Evolutionary conservation across 2,797 vertebrate genomes (phyloP).

Genomic region (Anguilla obscura): DNA sequence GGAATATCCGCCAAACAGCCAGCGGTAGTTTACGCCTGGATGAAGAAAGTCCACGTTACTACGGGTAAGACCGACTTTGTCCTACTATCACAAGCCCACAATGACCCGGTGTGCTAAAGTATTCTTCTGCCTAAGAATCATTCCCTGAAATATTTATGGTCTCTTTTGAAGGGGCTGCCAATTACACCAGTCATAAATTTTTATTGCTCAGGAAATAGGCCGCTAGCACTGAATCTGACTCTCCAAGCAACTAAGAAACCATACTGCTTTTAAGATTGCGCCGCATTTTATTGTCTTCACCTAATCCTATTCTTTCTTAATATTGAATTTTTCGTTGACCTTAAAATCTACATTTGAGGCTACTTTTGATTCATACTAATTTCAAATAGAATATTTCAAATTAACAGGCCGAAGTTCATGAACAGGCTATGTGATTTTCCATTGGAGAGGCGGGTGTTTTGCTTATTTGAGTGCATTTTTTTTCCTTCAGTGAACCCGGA

Average conservation of each 20-base stretch:
- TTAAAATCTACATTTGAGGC: constrained; percentile 7
- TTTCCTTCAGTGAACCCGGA: constrained; percentile 91
- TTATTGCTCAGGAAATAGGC: constrained; percentile 94
- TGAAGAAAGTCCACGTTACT: constrained; percentile 99
- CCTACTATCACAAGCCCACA: constrained; percentile 44
- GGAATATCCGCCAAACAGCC: constrained; percentile 91
- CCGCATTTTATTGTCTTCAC: constrained; percentile 36
- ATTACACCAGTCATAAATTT: constrained; percentile 97
- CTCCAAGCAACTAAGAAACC: constrained; percentile 65
- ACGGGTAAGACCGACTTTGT: constrained; percentile 84
- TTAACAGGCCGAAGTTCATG: neutral
- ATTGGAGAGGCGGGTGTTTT: constrained; percentile 25
- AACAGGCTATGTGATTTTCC: constrained; percentile 11
- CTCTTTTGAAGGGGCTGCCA: constrained; percentile 82
- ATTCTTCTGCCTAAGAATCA: constrained; percentile 57
- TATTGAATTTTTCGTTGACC: constrained; percentile 22
- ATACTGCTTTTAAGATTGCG: constrained; percentile 61
- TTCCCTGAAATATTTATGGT: constrained; percentile 75
- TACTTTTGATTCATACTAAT: constrained; percentile 3
- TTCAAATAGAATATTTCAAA: neutral
- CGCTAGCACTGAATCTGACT: constrained; percentile 76
- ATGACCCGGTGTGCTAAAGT: constrained; percentile 46
- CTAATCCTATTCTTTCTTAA: constrained; percentile 35
- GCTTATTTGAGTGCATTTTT: constrained; percentile 44
- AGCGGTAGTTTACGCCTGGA: constrained; percentile 98